Evolutionary conservation across 2,113 vertebrate species (phyloP), one percentile per base, ranked within the genome.

Genomic region (Limnothrissa miodon): DNA sequence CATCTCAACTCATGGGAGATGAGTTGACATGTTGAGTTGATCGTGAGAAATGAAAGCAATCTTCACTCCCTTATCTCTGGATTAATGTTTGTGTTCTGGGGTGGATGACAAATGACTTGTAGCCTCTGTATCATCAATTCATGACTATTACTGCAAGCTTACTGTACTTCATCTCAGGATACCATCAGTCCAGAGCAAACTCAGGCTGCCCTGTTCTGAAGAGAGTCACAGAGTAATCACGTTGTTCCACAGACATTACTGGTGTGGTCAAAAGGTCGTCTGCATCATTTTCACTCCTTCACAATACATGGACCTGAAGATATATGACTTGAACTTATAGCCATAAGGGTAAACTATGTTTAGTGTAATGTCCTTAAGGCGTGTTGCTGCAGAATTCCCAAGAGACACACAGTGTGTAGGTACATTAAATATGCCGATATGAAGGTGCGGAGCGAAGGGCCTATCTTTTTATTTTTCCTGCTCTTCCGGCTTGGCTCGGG

Each of bases 391-490:
- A 79, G 74, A 62, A 82, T 86, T n/a, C 90, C 87, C 81, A 0
- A 84, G 87, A 82, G 51, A 19, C 84, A 17, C 8, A 88, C 88
- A 90, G 88, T 89, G 83, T 13, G 4, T 15, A 74, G 29, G 59
- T 62, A 62, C 59, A 62, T n/a, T 62, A 62, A 10, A 29, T 62
- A 74, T 13, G 4, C 33, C 36, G 29, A 74, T 36, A 36, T 17
- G 3, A 39, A 74, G 29, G 25, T 36, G 33, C 66, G 36, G 66
- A 74, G 29, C 15, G 66, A 74, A 15, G 33, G 66, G 29, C 17
- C 66, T 15, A 89, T 89, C 85, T 53, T 29, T 53, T 62, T 66
- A 84, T 82, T 59, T 48, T 84, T 2, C 79, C 80, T n/a, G 44
- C 66, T 81, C 85, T 86, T 83, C 84, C 42, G 80, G 36, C 44